A percentile compares a stretch with the other conserved stretches of the same genome.
Conservation (phyloP, 1,140 invertebrate species). For the Oreohelix idahoensis region DNA sequence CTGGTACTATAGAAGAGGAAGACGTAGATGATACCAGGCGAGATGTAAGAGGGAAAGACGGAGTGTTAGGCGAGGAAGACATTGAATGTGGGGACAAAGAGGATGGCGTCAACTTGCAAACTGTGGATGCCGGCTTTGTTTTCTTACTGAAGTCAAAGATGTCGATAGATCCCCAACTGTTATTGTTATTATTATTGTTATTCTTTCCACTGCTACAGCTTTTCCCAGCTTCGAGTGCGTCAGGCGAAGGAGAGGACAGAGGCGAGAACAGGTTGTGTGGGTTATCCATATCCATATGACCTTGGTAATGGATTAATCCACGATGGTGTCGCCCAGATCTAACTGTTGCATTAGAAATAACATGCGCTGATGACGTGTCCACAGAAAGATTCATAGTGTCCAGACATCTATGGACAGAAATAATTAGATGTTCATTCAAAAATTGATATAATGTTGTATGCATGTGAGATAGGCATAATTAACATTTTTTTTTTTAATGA, state of each 20-base stretch:
- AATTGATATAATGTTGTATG: too few relatives aligned
- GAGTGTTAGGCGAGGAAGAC: not conserved
- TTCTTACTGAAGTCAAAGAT: not conserved
- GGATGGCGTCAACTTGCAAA: not conserved
- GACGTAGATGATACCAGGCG: not conserved
- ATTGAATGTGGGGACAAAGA: not conserved
- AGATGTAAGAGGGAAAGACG: not conserved
- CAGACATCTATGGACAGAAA: too few relatives aligned
- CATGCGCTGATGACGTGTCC: not conserved
- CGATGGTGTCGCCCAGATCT: not conserved
- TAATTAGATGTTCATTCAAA: too few relatives aligned
- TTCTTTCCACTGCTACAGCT: not conserved
- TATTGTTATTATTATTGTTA: slow-evolving; percentile 14
- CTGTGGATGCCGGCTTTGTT: not conserved
- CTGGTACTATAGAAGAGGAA: not conserved
- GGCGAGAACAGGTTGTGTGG: not conserved
- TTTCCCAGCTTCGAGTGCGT: not conserved
- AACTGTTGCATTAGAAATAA: not conserved
- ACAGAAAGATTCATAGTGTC: slow-evolving; percentile 2
- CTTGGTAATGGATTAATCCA: not conserved
- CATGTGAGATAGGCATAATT: too few relatives aligned
- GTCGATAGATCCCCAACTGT: not conserved
- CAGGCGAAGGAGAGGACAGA: slow-evolving; percentile 8
- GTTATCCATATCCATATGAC: slow-evolving; percentile 1
- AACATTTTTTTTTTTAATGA: too few relatives aligned